phyloP scores from a whole-genome alignment of 2,797 vertebrate species.

The Selene dorsalis region DNA sequence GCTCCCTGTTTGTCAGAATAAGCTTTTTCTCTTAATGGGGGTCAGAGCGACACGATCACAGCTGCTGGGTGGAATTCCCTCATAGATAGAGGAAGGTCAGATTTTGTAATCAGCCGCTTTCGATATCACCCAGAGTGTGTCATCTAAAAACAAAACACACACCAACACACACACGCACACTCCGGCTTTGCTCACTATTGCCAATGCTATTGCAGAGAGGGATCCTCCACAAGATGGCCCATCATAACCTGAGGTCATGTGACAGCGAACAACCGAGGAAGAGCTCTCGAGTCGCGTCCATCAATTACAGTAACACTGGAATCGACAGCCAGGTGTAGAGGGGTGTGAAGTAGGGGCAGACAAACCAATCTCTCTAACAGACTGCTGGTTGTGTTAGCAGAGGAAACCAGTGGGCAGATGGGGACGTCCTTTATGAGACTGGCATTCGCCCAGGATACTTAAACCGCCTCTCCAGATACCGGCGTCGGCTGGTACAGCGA shows the following conservation, averaged over 20 bases:
- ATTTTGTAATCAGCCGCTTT: not conserved
- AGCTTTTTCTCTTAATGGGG: not conserved
- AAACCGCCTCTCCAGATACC: conserved; percentile 12
- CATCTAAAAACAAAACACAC: conserved; percentile 3
- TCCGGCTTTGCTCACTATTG: not conserved
- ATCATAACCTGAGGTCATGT: not conserved
- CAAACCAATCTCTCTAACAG: conserved; percentile 4
- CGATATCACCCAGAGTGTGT: not conserved
- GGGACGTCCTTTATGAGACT: conserved; percentile 4
- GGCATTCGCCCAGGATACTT: conserved; percentile 25
- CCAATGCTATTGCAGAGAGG: not conserved
- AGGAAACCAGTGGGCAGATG: conserved; percentile 27
- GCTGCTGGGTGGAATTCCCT: conserved; percentile 9
- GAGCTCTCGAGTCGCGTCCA: not conserved
- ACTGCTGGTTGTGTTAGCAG: conserved; percentile 13
- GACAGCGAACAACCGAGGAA: not conserved
- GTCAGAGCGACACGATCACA: conserved; percentile 18
- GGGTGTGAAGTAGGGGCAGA: conserved; percentile 12
- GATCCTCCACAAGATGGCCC: too few species aligned
- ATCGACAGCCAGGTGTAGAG: not conserved
- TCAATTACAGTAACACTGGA: not conserved
- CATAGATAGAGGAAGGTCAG: conserved; percentile 3
- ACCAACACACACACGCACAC: not conserved
- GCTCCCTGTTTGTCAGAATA: not conserved
- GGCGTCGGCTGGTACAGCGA: not conserved